These are phyloP conservation scores for Hedychridium roseum DNA, from an alignment of 2,888 invertebrate species.

Conservation along the genomic window DNA sequence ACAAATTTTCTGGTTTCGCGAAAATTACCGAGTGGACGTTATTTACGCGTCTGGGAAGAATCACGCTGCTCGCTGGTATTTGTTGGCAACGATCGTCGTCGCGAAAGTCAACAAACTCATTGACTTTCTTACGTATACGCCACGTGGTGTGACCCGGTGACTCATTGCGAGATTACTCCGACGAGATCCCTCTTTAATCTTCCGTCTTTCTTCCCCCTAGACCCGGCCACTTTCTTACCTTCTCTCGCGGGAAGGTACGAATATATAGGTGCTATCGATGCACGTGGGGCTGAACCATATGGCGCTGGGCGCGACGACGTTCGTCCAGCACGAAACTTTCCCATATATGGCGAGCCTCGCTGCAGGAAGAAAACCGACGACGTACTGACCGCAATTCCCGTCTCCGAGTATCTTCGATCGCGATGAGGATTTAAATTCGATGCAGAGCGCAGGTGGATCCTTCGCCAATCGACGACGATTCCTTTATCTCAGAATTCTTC, in stretches of 20 bases:
- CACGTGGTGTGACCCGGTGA: constrained; percentile 31
- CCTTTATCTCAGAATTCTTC: no score
- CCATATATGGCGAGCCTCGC: neutral
- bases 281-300: no score
- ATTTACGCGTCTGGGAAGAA: constrained; percentile 14
- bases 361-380: no score
- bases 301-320: constrained; percentile 1
- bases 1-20: neutral
- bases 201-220: constrained; percentile 1
- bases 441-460: neutral
- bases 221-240: neutral
- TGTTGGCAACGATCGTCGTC: constrained; percentile 27
- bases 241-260: neutral
- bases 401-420: neutral
- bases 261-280: no score
- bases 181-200: constrained; percentile 9
- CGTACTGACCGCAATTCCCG: neutral
- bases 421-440: neutral
- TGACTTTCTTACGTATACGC: constrained; percentile 33
- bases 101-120: constrained; percentile 46
- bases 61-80: constrained; percentile 7
- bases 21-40: constrained; percentile 3
- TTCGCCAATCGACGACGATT: no score
- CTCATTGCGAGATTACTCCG: constrained; percentile 31
- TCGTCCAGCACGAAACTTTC: neutral